phyloP scores from a whole-genome alignment of 2,888 invertebrate genomes.

The Tyria jacobaeae region DNA sequence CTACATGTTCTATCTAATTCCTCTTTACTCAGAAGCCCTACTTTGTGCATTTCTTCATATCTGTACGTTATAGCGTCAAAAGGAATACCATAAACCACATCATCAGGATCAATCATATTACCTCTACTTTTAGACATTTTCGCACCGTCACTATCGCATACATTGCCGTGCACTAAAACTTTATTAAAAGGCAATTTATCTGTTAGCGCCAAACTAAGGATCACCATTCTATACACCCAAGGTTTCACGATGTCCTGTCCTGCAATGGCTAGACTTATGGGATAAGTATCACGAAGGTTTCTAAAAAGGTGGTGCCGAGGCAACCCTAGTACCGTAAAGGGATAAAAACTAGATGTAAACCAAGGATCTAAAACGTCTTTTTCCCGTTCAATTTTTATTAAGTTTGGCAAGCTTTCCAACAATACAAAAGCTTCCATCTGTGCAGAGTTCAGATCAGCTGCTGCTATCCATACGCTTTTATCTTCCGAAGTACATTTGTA shows the following conservation, averaged over 20 bases:
- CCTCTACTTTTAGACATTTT: slow-evolving; percentile 99
- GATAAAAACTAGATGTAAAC: slow-evolving; percentile 98
- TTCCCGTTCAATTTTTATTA: slow-evolving; percentile 88
- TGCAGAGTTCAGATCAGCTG: slow-evolving; percentile 87
- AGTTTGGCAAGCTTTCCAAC: slow-evolving; percentile 77
- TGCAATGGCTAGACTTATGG: slow-evolving; percentile 95
- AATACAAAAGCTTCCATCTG: slow-evolving; percentile 82
- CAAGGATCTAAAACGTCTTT: slow-evolving; percentile 98
- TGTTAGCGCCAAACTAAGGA: slow-evolving; percentile 93
- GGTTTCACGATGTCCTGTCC: slow-evolving; percentile 98
- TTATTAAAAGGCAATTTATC: slow-evolving; percentile 92
- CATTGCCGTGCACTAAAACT: slow-evolving; percentile 95
- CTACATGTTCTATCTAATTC: slow-evolving; percentile 89
- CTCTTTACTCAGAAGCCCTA: slow-evolving; percentile 87
- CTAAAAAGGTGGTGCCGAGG: slow-evolving; percentile 84
- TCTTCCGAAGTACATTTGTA: slow-evolving; percentile 85
- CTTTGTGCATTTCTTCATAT: slow-evolving; percentile 72
- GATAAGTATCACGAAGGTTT: slow-evolving; percentile 89
- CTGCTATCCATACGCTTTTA: slow-evolving; percentile 91
- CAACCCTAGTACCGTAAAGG: slow-evolving; percentile 97
- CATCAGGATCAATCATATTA: slow-evolving; percentile 97
- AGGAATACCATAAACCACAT: slow-evolving; percentile 94
- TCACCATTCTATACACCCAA: slow-evolving; percentile 99
- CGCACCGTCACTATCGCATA: slow-evolving; percentile 95
- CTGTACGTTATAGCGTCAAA: slow-evolving; percentile 86